Evolutionary conservation across 2,888 invertebrate genomes (phyloP), one percentile per base, ranked within the genome.

Genomic region (Hyposoter dolosus): DNA sequence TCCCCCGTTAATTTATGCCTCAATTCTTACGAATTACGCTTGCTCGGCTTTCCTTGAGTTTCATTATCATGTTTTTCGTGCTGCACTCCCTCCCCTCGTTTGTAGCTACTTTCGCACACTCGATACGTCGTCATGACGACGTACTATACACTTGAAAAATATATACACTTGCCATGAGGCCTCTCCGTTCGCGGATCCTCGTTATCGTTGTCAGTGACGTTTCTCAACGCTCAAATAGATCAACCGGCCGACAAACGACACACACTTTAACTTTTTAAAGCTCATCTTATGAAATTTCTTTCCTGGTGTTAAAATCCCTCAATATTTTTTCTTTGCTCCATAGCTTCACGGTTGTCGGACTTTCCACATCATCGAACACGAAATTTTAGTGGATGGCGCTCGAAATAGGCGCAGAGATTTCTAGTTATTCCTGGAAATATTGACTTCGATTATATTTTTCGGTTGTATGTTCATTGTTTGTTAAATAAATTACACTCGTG

Each of bases 81-180:
- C 23, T 60, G 3, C 47, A 28, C 71, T 66, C 50, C 32, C 6
- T 32, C 9, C 63, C 10, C 47, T 60, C 17, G 43, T 28, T 60
- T 43, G 56, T 23, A 12, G 23, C 23, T 56, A 23, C 60, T 60
- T 28, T 15, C 40, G 35, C 35, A 32, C 40, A 45, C 50, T 35
- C 12, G 45, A 66, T 40, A 17, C 40, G 91, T 93, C 84, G 91
- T 86, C 91, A 91, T 93, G 91, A 88, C 91, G 87, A 93, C 92
- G 89, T 88, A 84, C 89, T 90, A 40, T 40, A 60, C 28, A 15
- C 60, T 88, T 91, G 90, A 91, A 93, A 93, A 92, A 91, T 92
- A n/a, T n/a, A n/a, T n/a, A 92, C 87, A 92, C 90, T 81, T 80
- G 75, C 75, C 66, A 63, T 6, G 63, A 60, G 72, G 19, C 76